phyloP scores from a whole-genome alignment of 2,888 invertebrate genomes.

The Aleiodes leptofemur region DNA sequence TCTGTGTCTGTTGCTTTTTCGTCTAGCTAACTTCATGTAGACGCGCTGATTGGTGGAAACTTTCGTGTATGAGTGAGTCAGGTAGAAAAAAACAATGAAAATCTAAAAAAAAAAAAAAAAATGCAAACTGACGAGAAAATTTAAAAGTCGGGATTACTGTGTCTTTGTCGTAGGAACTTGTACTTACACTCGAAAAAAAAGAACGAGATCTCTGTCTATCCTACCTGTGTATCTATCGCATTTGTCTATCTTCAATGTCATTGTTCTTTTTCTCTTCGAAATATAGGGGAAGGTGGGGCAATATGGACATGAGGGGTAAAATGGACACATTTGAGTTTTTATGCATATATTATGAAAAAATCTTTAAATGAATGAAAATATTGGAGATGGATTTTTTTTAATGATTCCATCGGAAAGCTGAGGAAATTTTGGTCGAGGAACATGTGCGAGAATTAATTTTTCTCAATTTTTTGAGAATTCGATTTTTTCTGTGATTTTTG shows the following conservation, averaged over 20 bases:
- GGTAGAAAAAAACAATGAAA: conserved; percentile 65
- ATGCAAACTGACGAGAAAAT: conserved; percentile 36
- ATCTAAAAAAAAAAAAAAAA: conserved; percentile 37
- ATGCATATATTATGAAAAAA: no score
- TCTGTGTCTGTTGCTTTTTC: conserved; percentile 72
- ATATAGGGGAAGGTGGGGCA: neutral
- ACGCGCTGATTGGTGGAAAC: conserved; percentile 73
- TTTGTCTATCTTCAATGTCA: conserved; percentile 48
- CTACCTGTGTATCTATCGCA: conserved; percentile 32
- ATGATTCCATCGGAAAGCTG: no score
- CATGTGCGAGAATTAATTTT: no score
- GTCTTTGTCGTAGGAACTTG: conserved; percentile 58
- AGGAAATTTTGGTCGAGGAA: no score
- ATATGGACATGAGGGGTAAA: no score
- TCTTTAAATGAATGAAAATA: no score
- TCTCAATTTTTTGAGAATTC: no score
- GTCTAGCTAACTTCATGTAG: conserved; percentile 74
- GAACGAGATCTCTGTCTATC: conserved; percentile 51
- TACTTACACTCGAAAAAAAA: conserved; percentile 50
- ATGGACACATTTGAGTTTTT: no score
- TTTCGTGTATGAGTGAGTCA: conserved; percentile 75
- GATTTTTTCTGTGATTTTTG: no score
- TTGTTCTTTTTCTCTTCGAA: conserved; percentile 40
- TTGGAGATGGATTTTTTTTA: no score
- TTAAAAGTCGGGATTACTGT: conserved; percentile 48